Evolutionary conservation across 2,888 invertebrate genomes (phyloP).

Genomic region (Drosophila fulvimacula): DNA sequence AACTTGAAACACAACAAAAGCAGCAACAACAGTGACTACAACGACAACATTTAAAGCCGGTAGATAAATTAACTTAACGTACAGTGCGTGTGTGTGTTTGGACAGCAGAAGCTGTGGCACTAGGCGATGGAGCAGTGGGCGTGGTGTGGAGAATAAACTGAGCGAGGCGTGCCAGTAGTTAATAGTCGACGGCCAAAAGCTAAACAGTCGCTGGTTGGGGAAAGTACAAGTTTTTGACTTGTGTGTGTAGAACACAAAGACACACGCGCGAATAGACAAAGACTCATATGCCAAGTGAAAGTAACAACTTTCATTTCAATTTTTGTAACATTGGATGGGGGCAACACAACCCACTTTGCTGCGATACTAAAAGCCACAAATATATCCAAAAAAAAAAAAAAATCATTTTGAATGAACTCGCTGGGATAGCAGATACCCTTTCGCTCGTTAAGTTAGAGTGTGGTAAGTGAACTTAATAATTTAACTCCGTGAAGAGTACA

Average conservation of each 20-base stretch:
- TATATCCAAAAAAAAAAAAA: constrained; percentile 33
- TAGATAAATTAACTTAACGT: constrained; percentile 70
- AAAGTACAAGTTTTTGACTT: constrained; percentile 75
- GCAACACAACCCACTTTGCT: constrained; percentile 14
- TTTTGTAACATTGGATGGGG: not conserved
- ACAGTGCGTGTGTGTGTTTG: constrained; percentile 29
- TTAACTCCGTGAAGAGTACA: not conserved
- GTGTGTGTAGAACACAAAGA: constrained; percentile 58
- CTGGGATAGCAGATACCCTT: constrained; percentile 11
- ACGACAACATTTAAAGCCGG: constrained; percentile 31
- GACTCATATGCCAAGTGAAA: constrained; percentile 56
- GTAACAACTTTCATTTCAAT: constrained; percentile 71
- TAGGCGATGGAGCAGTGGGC: constrained; percentile 7
- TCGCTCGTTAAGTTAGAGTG: not conserved
- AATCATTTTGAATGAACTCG: not conserved
- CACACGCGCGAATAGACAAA: not conserved
- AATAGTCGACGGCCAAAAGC: constrained; percentile 42
- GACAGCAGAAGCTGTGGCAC: constrained; percentile 7
- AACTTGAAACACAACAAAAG: constrained; percentile 34
- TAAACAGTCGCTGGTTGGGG: constrained; percentile 11
- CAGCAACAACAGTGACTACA: constrained; percentile 15
- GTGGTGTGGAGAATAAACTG: constrained; percentile 14
- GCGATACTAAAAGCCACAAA: constrained; percentile 48
- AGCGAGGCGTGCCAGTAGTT: constrained; percentile 48
- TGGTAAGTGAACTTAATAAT: not conserved